Evolutionary conservation across 2,113 vertebrate genomes (phyloP).

Genomic region (Martes martes): DNA sequence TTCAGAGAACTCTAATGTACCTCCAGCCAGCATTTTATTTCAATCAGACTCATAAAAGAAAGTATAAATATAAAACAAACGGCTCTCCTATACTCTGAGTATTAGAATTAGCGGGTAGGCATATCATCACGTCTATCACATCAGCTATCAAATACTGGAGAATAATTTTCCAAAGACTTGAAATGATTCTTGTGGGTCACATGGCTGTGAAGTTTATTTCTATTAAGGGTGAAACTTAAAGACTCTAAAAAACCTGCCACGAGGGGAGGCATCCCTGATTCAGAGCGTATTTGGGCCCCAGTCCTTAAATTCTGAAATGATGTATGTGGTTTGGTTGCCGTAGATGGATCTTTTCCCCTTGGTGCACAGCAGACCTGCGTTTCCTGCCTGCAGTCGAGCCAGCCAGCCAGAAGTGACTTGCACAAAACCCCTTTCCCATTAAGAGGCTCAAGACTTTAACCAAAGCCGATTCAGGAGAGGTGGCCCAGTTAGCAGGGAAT

Average conservation of each 20-base stretch:
- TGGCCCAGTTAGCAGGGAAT: neutral
- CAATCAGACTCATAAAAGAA: constrained; percentile 67
- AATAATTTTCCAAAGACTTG: constrained; percentile 70
- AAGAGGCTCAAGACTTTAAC: neutral
- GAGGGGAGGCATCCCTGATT: neutral
- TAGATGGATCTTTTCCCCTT: neutral
- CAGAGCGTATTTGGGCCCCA: neutral
- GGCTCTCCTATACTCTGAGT: constrained; percentile 51
- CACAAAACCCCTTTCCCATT: neutral
- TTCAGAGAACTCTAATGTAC: constrained; percentile 68
- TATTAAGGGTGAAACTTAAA: constrained; percentile 66
- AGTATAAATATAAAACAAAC: constrained; percentile 68
- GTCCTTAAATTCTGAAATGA: constrained; percentile 22
- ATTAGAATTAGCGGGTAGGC: constrained; percentile 64
- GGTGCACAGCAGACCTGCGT: neutral
- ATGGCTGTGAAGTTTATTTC: constrained; percentile 62
- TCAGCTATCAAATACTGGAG: constrained; percentile 66
- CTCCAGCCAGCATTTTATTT: constrained; percentile 72
- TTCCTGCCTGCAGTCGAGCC: neutral
- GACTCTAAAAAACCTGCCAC: constrained; percentile 33
- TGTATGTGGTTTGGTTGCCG: neutral
- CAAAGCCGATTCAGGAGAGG: neutral
- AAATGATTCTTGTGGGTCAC: constrained; percentile 69
- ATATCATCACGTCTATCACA: constrained; percentile 64
- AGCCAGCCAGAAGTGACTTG: neutral